These are phyloP conservation scores for Lonchura striata DNA, from an alignment of 2,113 vertebrate species.

Conservation along the genomic window DNA sequence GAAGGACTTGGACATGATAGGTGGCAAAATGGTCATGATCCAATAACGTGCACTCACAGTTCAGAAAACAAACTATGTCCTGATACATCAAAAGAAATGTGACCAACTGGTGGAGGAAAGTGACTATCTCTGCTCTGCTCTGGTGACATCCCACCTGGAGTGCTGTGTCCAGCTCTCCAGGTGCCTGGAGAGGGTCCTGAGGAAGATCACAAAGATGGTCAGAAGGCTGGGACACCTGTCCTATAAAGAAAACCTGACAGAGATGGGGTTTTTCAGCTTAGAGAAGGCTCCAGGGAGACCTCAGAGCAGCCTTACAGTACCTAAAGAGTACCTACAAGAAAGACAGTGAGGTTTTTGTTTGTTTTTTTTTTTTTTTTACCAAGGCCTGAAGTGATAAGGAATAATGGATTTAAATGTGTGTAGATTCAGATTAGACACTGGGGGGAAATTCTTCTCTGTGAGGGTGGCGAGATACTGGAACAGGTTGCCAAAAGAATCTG, in stretches of 20 bases:
- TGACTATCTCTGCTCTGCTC: background rate
- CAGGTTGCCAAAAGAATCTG: background rate
- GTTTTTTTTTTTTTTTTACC: background rate
- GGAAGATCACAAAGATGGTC: background rate
- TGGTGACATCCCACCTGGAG: background rate
- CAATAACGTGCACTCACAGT: background rate
- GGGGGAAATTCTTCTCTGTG: background rate
- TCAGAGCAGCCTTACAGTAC: background rate
- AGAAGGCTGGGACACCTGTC: background rate
- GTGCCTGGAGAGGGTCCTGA: background rate
- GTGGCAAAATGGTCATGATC: background rate
- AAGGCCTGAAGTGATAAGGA: background rate
- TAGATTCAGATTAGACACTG: background rate
- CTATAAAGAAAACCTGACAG: background rate
- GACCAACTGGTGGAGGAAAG: background rate
- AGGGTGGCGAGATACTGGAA: background rate
- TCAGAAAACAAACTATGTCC: background rate
- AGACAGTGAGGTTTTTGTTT: background rate
- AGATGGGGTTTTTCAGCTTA: background rate
- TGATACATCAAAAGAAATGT: background rate
- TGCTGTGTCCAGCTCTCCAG: background rate
- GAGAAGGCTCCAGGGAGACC: background rate
- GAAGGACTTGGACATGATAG: background rate
- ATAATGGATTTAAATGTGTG: background rate
- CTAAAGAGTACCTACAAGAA: background rate